phyloP scores from a whole-genome alignment of 2,888 invertebrate genomes.

The Anaspis maculata region DNA sequence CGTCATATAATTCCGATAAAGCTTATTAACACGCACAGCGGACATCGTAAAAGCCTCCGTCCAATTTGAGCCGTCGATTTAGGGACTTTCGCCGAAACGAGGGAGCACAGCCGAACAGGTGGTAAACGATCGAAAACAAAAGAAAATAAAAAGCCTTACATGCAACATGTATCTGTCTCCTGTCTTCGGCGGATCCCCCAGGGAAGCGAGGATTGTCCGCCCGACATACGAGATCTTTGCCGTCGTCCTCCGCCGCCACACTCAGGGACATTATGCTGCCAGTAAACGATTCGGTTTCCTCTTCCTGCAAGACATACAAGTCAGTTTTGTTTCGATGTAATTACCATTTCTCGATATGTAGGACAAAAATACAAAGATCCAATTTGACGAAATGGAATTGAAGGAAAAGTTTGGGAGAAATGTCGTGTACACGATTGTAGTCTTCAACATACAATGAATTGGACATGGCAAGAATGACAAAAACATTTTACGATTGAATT shows the following conservation, averaged over 20 bases:
- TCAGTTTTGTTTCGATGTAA: conserved; percentile 1
- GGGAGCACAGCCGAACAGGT: conserved; percentile 14
- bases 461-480: too few species aligned
- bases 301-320: conserved; percentile 43
- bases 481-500: too few species aligned
- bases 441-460: too few species aligned
- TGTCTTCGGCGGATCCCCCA: conserved; percentile 70
- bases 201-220: conserved; percentile 84
- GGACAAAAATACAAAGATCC: background rate
- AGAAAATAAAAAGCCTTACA: conserved; percentile 56
- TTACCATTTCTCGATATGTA: background rate
- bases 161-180: conserved; percentile 67
- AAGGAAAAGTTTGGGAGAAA: too few species aligned
- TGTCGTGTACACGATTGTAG: too few species aligned
- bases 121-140: conserved; percentile 7
- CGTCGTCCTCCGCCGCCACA: conserved; percentile 71
- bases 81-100: too few species aligned
- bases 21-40: too few species aligned
- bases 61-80: too few species aligned
- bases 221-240: conserved; percentile 71
- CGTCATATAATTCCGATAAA: too few species aligned
- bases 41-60: too few species aligned
- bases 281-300: conserved; percentile 58
- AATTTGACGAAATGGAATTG: too few species aligned
- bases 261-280: conserved; percentile 67